phyloP scores from a whole-genome alignment of 2,113 vertebrate species.

The Prinia subflava region DNA sequence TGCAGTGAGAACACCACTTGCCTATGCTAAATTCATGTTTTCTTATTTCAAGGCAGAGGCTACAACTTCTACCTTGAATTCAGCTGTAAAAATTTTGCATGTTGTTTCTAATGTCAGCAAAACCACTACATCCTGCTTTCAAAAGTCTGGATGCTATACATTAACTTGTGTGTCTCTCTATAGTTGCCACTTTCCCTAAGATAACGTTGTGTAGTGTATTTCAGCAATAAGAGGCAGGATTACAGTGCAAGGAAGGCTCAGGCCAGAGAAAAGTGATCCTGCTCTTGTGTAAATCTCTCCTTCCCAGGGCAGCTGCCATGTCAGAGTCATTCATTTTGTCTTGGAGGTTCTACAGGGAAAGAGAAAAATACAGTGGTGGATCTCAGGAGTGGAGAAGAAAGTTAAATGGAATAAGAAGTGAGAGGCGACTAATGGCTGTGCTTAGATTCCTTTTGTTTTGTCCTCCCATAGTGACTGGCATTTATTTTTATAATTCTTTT shows the following conservation, averaged over 20 bases:
- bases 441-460: background rate
- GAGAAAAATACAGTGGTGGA: background rate
- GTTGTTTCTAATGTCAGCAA: background rate
- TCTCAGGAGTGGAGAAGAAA: background rate
- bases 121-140: background rate
- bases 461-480: accelerated
- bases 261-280: background rate
- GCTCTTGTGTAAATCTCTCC: background rate
- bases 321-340: background rate
- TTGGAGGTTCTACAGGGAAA: background rate
- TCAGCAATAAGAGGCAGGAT: background rate
- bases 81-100: background rate
- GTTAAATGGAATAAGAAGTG: background rate
- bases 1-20: background rate
- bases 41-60: background rate
- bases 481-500: background rate
- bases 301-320: background rate
- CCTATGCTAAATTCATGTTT: background rate
- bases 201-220: background rate
- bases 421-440: background rate
- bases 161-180: background rate
- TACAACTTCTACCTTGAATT: background rate
- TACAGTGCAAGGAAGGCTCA: background rate
- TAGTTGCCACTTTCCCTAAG: background rate
- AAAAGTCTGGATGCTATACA: background rate